phyloP scores from a whole-genome alignment of 1,140 invertebrate genomes.

The Penaeus vannamei region DNA sequence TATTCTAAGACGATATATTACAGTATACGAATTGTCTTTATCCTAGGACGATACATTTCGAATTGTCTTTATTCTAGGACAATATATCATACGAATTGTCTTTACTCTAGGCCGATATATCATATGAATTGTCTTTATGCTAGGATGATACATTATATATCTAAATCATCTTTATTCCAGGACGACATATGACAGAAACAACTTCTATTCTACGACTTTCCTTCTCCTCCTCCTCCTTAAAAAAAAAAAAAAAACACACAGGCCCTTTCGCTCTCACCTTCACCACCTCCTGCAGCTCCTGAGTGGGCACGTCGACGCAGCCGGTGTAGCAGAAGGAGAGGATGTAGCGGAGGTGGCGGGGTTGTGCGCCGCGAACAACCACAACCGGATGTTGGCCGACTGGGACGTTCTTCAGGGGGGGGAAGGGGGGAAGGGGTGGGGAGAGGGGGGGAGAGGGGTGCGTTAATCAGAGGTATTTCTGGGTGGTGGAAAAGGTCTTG shows the following conservation, averaged over 20 bases:
- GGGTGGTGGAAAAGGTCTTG: not conserved
- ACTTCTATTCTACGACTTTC: too few species aligned
- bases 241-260: not conserved
- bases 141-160: too few species aligned
- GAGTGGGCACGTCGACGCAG: slow-evolving; percentile 37
- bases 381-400: slow-evolving; percentile 61
- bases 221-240: too few species aligned
- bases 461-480: not conserved
- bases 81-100: too few species aligned
- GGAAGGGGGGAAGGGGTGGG: not conserved
- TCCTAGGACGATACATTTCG: too few species aligned
- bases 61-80: too few species aligned
- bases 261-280: slow-evolving; percentile 37
- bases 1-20: too few species aligned
- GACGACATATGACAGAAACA: too few species aligned
- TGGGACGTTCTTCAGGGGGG: slow-evolving; percentile 25
- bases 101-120: too few species aligned
- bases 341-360: slow-evolving; percentile 37
- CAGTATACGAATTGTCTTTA: too few species aligned
- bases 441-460: not conserved
- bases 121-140: too few species aligned
- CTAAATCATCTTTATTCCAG: too few species aligned
- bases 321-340: slow-evolving; percentile 63
- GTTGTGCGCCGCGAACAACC: slow-evolving; percentile 47
- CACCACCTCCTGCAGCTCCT: slow-evolving; percentile 36